Evolutionary conservation across 2,113 vertebrate genomes (phyloP), one percentile per base, ranked within the genome.

Genomic region (Bubo bubo): DNA sequence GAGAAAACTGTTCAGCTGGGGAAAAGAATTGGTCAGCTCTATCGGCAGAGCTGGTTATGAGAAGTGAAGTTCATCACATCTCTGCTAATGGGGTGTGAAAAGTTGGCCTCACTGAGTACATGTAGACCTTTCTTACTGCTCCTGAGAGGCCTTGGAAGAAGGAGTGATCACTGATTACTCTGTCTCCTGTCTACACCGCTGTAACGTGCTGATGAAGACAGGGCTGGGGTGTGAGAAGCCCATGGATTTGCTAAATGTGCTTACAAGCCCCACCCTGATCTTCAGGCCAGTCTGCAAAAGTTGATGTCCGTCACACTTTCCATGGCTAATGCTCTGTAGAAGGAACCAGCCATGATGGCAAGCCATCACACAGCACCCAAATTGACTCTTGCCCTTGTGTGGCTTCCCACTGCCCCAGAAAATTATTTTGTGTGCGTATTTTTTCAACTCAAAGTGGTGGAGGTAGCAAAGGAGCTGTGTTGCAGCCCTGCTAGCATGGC

Each of bases 81-180:
- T 90, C 58, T 45, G 35, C 90, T 96, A 97, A 96, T 95, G 93
- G 77, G 8, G 53, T 91, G 92, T 97, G 95, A 95, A 97, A 95
- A 93, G 21, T 41, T 49, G 74, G 66, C 91, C 86, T 90, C 0
- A 1, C 34, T 93, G 90, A 79, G 71, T 53, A 49, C 53, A 53
- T 5, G 34, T 8, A 82, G 90, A 60, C 74, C 19, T 85, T 87
- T 26, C 77, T 73, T 66, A 96, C 49, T 91, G 92, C 81, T 91
- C 93, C 87, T 88, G 85, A 60, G 96, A 90, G 95, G 66, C 53
- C 35, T 39, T 0, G 1, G 62, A 79, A 58, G 39, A 82, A 82
- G 35, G 62, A 94, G 7, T 2, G 27, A 82, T 24, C 53, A 56
- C 71, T 20, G 58, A 74, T 49, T 52, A 30, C 68, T 56, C 63